Percentiles rank a stretch among this genome's conserved stretches.
Conservation (phyloP, 2,113 vertebrate species). For the Oryzias celebensis region DNA sequence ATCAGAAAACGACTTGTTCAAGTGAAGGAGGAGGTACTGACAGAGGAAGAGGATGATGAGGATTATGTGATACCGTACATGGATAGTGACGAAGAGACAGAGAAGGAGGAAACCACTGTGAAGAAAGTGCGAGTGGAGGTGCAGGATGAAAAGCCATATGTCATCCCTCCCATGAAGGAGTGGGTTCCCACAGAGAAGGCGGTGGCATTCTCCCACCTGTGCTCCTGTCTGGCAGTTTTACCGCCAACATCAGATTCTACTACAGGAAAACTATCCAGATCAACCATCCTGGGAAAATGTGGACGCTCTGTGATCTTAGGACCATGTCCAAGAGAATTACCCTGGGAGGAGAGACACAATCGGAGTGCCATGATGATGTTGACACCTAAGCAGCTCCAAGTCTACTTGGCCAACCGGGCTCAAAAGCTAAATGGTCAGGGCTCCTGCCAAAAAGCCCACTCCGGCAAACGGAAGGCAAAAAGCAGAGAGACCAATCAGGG, state of each 20-base stretch:
- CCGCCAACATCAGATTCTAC: neutral
- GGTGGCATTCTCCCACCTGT: neutral
- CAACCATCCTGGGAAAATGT: conserved; percentile 46
- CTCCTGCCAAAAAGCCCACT: too few relatives aligned
- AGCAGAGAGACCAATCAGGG: neutral
- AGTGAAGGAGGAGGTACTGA: conserved; percentile 7
- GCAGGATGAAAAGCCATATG: conserved; percentile 1
- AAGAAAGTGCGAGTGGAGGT: neutral
- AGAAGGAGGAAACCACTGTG: neutral
- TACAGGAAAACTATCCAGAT: neutral
- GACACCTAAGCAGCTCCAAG: conserved; percentile 23
- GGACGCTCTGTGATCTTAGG: conserved; percentile 40
- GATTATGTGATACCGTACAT: conserved; percentile 48
- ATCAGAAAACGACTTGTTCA: conserved; percentile 15
- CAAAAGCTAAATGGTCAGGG: neutral
- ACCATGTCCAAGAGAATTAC: conserved; percentile 17
- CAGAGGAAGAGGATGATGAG: conserved; percentile 30
- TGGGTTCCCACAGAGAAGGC: conserved; percentile 76
- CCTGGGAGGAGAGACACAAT: neutral
- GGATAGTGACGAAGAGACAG: conserved; percentile 46
- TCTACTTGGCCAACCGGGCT: neutral
- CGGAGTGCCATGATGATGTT: conserved; percentile 45
- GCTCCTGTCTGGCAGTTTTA: conserved; percentile 12
- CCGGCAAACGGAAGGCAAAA: too few relatives aligned
- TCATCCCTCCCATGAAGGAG: conserved; percentile 69